Conservation (phyloP, 2,797 vertebrate species). For the Acridotheres tristis region DNA sequence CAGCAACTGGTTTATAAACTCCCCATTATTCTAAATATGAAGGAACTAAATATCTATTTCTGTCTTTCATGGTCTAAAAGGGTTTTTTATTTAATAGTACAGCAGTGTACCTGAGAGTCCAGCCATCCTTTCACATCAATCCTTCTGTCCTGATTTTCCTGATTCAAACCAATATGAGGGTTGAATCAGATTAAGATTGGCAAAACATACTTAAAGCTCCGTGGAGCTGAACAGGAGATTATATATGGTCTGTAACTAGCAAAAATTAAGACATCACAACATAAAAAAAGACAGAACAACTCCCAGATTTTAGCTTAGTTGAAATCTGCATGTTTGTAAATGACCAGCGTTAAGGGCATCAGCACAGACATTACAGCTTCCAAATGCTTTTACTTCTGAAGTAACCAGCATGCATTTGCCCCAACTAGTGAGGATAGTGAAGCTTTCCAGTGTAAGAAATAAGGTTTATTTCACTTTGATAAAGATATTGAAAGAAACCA, state of each 20-base stretch:
- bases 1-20: not conserved
- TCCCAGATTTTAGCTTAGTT: not conserved
- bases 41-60: not conserved
- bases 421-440: not conserved
- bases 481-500: not conserved
- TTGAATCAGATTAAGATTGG: not conserved
- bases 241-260: not conserved
- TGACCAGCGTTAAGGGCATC: not conserved
- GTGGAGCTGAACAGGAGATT: not conserved
- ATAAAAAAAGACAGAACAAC: fast-evolving
- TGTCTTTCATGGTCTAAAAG: not conserved
- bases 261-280: not conserved
- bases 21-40: not conserved
- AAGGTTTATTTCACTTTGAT: not conserved
- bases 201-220: not conserved
- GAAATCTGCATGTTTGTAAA: not conserved
- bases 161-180: not conserved
- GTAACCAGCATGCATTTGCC: not conserved
- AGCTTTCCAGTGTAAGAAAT: not conserved
- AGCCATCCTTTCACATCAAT: not conserved
- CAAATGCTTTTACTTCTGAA: not conserved
- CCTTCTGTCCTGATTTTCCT: not conserved
- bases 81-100: not conserved
- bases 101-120: not conserved
- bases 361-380: not conserved